Base-by-base conservation (phyloP, 2,888 invertebrate species). In the Dicycla oo region DNA sequence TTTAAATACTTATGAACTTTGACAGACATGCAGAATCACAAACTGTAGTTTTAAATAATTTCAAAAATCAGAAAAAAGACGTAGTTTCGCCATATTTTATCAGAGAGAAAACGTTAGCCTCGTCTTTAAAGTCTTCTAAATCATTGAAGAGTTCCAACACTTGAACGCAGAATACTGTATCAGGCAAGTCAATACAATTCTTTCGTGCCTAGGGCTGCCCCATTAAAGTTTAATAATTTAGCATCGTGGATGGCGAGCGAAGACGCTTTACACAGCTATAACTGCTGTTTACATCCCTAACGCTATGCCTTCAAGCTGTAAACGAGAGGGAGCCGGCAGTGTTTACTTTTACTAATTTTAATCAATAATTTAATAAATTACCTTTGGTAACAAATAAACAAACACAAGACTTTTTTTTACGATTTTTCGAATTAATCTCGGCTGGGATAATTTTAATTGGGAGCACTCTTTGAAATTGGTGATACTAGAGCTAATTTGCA, bases 211-310 rank as follows among this genome's bases (percentile, higher is more conserved):
- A 83, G 82, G 62, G 78, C 26, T 73, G 74, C 26, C 38, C 58
- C 61, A 80, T 85, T 77, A 75, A 80, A 84, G n/a, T 74, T 86
- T 78, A 77, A 86, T 76, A 62, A 80, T 76, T 78, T 71, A 84
- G 61, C 75, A 65, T 73, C 38, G 23, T 8, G 60, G 51, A 76
- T 76, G 71, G 81, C 78, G 73, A 70, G 75, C 73, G 60, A 78
- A 85, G 68, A 70, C 66, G 78, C 60, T 79, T 77, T 75, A 73
- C 66, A 68, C 65, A 38, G 23, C 72, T 56, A 60, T 73, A 70
- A 77, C 76, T 76, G 65, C 76, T 77, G 72, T 71, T 68, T 73
- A 53, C 78, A 81, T 69, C 86, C 81, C 75, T 71, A 60, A 60
- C 26, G 77, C 67, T 26, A 26, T 68, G 53, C 65, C 66, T 79